These are phyloP conservation scores for Orchesella cincta DNA, from an alignment of 1,140 invertebrate species.

Conservation along the genomic window DNA sequence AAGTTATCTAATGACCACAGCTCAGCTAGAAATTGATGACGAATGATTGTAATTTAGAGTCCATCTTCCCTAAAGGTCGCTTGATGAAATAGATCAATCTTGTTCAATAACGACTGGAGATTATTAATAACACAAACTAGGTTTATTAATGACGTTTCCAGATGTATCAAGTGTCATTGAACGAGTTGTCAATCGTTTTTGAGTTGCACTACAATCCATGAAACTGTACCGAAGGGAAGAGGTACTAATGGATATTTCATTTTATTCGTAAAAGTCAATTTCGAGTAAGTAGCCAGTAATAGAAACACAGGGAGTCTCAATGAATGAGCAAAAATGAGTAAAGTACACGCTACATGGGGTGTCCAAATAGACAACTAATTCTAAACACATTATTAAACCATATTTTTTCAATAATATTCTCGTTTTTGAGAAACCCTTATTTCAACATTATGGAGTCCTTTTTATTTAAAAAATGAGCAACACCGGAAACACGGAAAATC, in stretches of 20 bases:
- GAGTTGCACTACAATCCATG: not conserved
- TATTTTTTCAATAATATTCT: no score
- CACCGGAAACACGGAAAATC: conserved; percentile 16
- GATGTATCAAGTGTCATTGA: no score
- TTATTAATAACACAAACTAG: conserved; percentile 1
- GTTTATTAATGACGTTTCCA: no score
- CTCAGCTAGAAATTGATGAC: not conserved
- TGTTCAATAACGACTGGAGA: not conserved
- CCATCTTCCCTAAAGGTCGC: not conserved
- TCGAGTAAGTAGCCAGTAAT: not conserved
- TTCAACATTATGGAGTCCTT: not conserved
- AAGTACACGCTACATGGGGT: conserved; percentile 15
- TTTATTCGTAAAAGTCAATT: not conserved
- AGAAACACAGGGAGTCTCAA: conserved; percentile 2
- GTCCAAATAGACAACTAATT: not conserved
- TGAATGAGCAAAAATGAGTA: conserved; percentile 21
- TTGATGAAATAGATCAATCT: conserved; percentile 19
- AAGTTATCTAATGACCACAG: not conserved
- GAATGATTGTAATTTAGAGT: not conserved
- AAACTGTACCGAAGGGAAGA: not conserved
- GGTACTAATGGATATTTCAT: not conserved
- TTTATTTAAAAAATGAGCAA: not conserved
- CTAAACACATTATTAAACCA: not conserved
- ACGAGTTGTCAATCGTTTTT: no score
- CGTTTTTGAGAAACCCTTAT: no score